These are phyloP conservation scores for Liposcelis brunnea DNA, from an alignment of 2,888 invertebrate genomes.

Conservation along the genomic window DNA sequence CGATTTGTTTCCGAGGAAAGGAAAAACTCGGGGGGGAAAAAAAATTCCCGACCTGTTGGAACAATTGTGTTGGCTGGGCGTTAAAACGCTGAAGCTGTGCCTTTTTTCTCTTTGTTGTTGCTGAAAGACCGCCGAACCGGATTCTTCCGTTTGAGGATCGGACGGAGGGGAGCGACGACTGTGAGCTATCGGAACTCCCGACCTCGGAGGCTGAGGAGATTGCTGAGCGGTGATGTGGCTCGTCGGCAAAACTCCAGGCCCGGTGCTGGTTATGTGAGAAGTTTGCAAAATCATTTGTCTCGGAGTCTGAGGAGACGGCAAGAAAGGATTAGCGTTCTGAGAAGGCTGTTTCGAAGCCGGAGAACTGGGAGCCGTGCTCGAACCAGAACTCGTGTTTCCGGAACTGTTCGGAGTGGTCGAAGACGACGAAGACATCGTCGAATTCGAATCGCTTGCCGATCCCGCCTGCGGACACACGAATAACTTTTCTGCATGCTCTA, in stretches of 20 bases:
- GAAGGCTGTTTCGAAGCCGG: constrained; percentile 40
- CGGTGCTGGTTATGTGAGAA: too few relatives aligned
- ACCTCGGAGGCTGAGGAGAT: background rate
- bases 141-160: constrained; percentile 3
- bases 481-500: too few relatives aligned
- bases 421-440: background rate
- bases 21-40: background rate
- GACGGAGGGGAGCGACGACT: constrained; percentile 5
- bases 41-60: constrained; percentile 8
- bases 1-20: background rate
- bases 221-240: background rate
- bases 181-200: background rate
- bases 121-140: constrained; percentile 4
- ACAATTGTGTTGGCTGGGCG: constrained; percentile 10
- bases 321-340: constrained; percentile 17
- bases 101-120: constrained; percentile 30
- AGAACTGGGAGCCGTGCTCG: constrained; percentile 55
- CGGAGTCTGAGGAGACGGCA: constrained; percentile 14
- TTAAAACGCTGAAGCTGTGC: constrained; percentile 37
- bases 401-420: constrained; percentile 46
- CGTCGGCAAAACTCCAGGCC: background rate
- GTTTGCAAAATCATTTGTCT: constrained; percentile 1
- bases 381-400: constrained; percentile 43
- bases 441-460: too few relatives aligned
- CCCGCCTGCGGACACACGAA: too few relatives aligned